Base-by-base conservation (phyloP, 2,888 invertebrate genomes). In the Drosophila pseudotalamancana region DNA sequence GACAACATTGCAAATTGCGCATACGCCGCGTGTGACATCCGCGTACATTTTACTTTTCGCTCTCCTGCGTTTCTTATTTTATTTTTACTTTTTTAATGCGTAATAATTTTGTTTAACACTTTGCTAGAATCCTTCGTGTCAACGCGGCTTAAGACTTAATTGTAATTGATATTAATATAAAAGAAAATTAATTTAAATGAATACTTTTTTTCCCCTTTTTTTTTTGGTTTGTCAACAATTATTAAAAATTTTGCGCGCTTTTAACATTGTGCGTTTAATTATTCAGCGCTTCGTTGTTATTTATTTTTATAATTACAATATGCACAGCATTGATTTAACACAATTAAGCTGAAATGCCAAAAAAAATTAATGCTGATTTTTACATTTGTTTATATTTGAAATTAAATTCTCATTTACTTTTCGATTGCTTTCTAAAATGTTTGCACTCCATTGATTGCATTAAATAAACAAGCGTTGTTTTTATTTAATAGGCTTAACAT, bases 1-100 rank as follows among this genome's bases (percentile, higher is more conserved):
- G 45, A 59, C 45, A 59, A 59, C 34, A 60, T 61, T 57, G 56
- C 18, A 66, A 63, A 73, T 77, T 66, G 51, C 59, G 57, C 21
- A 72, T 57, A 63, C 68, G 74, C 50, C 56, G 39, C 18, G 37
- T 59, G 64, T 39, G 27, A 35, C 59, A 21, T 14, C 27, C 43
- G 50, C 39, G 53, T 48, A 48, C 55, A 56, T 49, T 49, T 46
- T 35, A 27, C 48, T 42, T 46, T 31, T 29, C 12, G 14, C 16
- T 32, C 11, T 14, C 2, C n/a, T n/a, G 4, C n/a, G 11, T 39
- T 19, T 25, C 23, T 27, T 4, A 11, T 11, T 32, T 35, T 19
- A 40, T 40, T 31, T 39, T 35, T 4, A 18, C 8, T 4, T 16
- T 21, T 59, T 37, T 43, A 14, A 29, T 27, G 6, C 29, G 14